These are phyloP conservation scores for Brachycybe producta DNA, from an alignment of 2,888 invertebrate genomes.

Conservation along the genomic window DNA sequence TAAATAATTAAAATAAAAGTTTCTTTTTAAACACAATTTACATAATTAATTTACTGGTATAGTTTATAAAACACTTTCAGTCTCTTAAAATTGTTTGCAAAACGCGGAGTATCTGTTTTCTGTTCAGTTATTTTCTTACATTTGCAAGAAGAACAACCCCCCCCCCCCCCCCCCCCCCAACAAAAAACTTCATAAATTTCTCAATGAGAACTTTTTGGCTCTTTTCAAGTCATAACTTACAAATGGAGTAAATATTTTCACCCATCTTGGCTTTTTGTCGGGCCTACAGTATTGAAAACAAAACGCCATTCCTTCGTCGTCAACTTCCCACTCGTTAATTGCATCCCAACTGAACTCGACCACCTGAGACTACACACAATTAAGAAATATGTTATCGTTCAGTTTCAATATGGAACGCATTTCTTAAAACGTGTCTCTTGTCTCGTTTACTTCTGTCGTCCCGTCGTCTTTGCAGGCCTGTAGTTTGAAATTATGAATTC, in stretches of 20 bases:
- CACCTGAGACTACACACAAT: conserved; percentile 46
- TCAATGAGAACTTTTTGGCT: not conserved
- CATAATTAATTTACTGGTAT: no score
- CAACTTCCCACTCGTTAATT: conserved; percentile 72
- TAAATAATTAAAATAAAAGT: no score
- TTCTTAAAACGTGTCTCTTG: not conserved
- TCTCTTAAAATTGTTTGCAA: conserved; percentile 2
- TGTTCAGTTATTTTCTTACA: no score
- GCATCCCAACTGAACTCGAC: conserved; percentile 72
- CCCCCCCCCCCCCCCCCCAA: no score
- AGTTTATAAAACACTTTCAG: no score
- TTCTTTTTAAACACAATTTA: no score
- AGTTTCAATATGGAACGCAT: not conserved
- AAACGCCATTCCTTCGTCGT: conserved; percentile 85
- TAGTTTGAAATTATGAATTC: conserved; percentile 51
- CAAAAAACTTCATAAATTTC: no score
- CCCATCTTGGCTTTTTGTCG: conserved; percentile 66
- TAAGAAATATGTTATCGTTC: not conserved
- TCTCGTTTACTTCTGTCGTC: conserved; percentile 45
- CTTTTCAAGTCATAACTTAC: conserved; percentile 51
- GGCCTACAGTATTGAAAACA: conserved; percentile 71
- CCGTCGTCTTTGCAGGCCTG: conserved; percentile 75
- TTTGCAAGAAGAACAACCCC: no score
- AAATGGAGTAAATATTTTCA: conserved; percentile 77
- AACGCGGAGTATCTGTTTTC: no score